A percentile compares a stretch with the other conserved stretches of the same genome.
Evolutionary conservation across 2,113 vertebrate genomes (phyloP).

Genomic region (Peromyscus maniculatus): DNA sequence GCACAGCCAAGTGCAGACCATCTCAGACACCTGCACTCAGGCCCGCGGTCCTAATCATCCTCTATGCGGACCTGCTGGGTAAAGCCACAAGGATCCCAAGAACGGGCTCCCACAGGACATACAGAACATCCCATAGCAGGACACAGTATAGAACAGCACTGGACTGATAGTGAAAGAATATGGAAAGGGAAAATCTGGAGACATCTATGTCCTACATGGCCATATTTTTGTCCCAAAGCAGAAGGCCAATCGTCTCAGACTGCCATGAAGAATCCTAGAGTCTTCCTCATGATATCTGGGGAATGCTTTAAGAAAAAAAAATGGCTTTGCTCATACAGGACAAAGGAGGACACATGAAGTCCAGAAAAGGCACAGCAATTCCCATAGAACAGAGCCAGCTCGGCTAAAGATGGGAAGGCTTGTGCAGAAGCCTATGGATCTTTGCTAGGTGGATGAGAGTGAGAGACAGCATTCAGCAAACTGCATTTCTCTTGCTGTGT

Average conservation of each 20-base stretch:
- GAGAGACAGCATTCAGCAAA: not conserved
- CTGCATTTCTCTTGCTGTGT: not conserved
- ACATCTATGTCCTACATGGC: not conserved
- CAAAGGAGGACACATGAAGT: not conserved
- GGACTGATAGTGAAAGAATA: not conserved
- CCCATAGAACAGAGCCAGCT: too few species aligned
- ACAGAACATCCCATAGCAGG: too few species aligned
- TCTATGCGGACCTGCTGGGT: too few species aligned
- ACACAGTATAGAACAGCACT: fast-evolving
- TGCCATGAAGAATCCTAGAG: not conserved
- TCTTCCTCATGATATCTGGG: not conserved
- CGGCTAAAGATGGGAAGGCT: too few species aligned
- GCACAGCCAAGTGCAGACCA: too few species aligned
- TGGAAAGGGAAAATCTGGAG: not conserved
- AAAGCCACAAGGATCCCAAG: too few species aligned
- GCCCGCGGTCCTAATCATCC: too few species aligned
- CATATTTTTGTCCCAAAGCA: not conserved
- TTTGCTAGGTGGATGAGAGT: not conserved
- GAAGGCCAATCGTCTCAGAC: too few species aligned
- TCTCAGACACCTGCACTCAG: too few species aligned
- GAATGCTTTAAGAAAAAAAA: not conserved
- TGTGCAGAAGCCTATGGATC: too few species aligned
- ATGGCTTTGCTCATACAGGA: too few species aligned
- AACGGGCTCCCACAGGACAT: too few species aligned
- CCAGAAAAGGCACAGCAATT: not conserved